Conservation (phyloP, 2,797 vertebrate species). For the Cheirogaleus major region DNA sequence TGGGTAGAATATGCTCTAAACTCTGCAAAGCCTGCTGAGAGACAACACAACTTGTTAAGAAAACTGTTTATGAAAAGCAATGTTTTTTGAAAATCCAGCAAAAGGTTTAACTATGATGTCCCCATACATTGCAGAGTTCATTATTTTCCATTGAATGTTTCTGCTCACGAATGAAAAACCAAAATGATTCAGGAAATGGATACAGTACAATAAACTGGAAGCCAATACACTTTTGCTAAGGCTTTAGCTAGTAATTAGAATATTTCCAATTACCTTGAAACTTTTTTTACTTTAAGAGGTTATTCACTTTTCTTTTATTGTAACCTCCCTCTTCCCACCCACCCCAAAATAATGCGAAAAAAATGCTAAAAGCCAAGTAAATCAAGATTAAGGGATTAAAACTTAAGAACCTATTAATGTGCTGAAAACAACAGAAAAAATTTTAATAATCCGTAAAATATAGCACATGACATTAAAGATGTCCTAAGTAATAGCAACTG, state of each 20-base stretch:
- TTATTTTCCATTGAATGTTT: constrained; percentile 62
- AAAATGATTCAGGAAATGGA: constrained; percentile 58
- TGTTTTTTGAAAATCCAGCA: constrained; percentile 33
- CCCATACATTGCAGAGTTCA: constrained; percentile 8
- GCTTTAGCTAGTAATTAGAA: constrained; percentile 45
- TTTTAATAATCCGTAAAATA: constrained; percentile 79
- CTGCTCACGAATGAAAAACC: constrained; percentile 39
- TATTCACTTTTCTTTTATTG: constrained; percentile 70
- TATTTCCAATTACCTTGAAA: constrained; percentile 59
- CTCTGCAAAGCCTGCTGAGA: constrained; percentile 56
- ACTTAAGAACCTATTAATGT: constrained; percentile 69
- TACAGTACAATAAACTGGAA: constrained; percentile 41
- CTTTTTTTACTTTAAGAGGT: constrained; percentile 56
- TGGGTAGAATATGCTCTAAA: constrained; percentile 48
- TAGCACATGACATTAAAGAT: constrained; percentile 76
- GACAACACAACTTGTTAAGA: constrained; percentile 64
- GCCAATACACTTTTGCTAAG: constrained; percentile 23
- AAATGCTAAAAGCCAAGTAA: constrained; percentile 73
- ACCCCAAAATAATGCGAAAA: not conserved
- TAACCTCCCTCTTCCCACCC: constrained; percentile 48
- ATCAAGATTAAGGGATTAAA: constrained; percentile 78
- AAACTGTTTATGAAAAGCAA: constrained; percentile 66
- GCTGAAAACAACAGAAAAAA: constrained; percentile 78
- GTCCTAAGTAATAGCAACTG: constrained; percentile 71
- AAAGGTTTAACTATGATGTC: constrained; percentile 44